Conservation (phyloP, 2,888 invertebrate species). For the Spilarctia lutea region DNA sequence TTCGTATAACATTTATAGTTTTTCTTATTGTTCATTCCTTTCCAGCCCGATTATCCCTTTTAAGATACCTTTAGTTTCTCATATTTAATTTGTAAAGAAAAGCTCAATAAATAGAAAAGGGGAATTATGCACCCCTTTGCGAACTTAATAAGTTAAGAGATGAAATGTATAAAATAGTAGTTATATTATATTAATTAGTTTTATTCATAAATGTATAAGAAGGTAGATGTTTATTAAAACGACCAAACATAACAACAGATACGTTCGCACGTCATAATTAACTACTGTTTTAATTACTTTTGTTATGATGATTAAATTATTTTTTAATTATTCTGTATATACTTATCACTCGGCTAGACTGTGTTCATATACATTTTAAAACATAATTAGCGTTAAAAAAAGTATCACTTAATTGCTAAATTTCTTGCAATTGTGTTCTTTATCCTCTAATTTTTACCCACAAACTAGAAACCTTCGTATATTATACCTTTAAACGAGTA, state of each 20-base stretch:
- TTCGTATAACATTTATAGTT: too few relatives aligned
- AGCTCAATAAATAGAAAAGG: too few relatives aligned
- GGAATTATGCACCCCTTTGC: too few relatives aligned
- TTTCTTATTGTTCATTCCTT: too few relatives aligned
- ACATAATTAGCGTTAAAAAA: not conserved
- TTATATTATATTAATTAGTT: not conserved
- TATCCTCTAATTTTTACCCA: too few relatives aligned
- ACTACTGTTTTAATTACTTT: not conserved
- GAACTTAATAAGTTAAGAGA: too few relatives aligned
- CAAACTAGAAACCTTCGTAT: too few relatives aligned
- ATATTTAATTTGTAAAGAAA: too few relatives aligned
- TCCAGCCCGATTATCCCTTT: too few relatives aligned
- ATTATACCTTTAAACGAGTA: too few relatives aligned
- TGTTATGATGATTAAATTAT: not conserved
- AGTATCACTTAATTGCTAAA: not conserved
- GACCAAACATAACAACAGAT: not conserved
- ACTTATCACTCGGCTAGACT: not conserved
- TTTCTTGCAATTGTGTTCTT: too few relatives aligned
- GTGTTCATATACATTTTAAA: not conserved
- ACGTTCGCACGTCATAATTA: not conserved
- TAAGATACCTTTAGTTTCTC: too few relatives aligned
- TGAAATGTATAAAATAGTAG: not conserved
- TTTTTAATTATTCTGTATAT: not conserved
- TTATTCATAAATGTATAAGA: not conserved
- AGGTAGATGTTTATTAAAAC: not conserved